phyloP scores from a whole-genome alignment of 2,888 invertebrate genomes.

The Drosophila ustulata region DNA sequence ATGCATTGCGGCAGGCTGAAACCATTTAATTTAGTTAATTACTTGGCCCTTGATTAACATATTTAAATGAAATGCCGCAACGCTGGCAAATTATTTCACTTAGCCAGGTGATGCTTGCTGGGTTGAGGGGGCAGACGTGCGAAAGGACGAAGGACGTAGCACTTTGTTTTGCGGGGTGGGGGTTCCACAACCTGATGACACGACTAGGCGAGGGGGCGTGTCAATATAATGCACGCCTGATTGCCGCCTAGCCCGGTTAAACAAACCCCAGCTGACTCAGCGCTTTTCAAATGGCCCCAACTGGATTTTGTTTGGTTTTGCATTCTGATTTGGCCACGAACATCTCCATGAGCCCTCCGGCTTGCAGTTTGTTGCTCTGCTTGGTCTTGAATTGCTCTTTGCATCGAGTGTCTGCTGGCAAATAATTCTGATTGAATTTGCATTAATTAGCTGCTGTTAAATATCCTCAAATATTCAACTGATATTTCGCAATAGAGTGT shows the following conservation, averaged over 20 bases:
- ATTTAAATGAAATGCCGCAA: constrained; percentile 68
- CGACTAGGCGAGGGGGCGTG: constrained; percentile 41
- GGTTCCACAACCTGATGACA: constrained; percentile 62
- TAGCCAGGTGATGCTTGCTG: constrained; percentile 1
- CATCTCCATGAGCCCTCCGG: background rate
- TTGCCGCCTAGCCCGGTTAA: constrained; percentile 31
- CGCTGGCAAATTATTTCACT: constrained; percentile 56
- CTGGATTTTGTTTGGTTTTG: constrained; percentile 18
- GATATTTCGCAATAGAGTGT: constrained; percentile 10
- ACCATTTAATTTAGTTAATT: constrained; percentile 78
- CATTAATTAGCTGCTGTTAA: constrained; percentile 36
- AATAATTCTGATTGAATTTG: constrained; percentile 31
- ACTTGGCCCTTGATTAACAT: constrained; percentile 75
- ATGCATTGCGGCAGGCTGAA: constrained; percentile 42
- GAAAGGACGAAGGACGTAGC: background rate
- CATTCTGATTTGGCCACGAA: constrained; percentile 3
- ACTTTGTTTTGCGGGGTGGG: constrained; percentile 7
- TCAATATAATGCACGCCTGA: constrained; percentile 60
- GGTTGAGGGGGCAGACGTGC: background rate
- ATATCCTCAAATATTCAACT: background rate
- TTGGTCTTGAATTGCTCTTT: constrained; percentile 3
- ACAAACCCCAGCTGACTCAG: constrained; percentile 39
- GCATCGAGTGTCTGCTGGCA: constrained; percentile 18
- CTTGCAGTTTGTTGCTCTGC: background rate
- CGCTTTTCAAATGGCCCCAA: constrained; percentile 22